A percentile compares a stretch with the other conserved stretches of the same genome.
Conservation (phyloP, 2,113 vertebrate genomes). For the Scytalopus superciliaris region DNA sequence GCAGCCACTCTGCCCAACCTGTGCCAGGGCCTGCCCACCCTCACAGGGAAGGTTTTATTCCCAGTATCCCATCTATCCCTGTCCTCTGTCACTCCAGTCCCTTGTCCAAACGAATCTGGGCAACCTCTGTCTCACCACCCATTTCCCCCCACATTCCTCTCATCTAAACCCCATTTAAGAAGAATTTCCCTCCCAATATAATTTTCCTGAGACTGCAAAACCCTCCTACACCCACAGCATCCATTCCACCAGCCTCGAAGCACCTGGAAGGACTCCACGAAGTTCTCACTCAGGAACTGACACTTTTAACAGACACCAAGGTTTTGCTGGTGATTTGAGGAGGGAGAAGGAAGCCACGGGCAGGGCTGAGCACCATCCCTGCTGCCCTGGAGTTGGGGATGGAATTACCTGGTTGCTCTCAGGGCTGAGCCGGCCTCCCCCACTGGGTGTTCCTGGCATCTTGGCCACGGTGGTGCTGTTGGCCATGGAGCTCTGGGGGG, state of each 20-base stretch:
- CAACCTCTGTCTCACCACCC: neutral
- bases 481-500: conserved; percentile 86
- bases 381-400: accelerated
- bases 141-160: neutral
- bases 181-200: neutral
- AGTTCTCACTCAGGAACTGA: neutral
- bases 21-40: too few species aligned
- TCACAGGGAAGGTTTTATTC: too few species aligned
- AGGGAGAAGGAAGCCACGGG: neutral
- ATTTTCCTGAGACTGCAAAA: neutral
- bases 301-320: neutral
- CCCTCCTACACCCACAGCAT: neutral
- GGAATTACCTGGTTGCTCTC: conserved; percentile 90
- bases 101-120: neutral
- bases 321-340: neutral
- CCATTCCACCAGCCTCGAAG: neutral
- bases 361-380: neutral
- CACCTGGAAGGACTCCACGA: neutral
- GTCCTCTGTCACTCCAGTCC: too few species aligned
- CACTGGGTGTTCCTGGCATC: conserved; percentile 76
- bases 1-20: too few species aligned
- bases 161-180: neutral
- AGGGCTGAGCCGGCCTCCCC: conserved; percentile 87
- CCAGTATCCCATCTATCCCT: too few species aligned
- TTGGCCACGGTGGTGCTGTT: conserved; percentile 85